Evolutionary conservation across 2,113 vertebrate species (phyloP), one percentile per base, ranked within the genome.

Genomic region (Tautogolabrus adspersus): DNA sequence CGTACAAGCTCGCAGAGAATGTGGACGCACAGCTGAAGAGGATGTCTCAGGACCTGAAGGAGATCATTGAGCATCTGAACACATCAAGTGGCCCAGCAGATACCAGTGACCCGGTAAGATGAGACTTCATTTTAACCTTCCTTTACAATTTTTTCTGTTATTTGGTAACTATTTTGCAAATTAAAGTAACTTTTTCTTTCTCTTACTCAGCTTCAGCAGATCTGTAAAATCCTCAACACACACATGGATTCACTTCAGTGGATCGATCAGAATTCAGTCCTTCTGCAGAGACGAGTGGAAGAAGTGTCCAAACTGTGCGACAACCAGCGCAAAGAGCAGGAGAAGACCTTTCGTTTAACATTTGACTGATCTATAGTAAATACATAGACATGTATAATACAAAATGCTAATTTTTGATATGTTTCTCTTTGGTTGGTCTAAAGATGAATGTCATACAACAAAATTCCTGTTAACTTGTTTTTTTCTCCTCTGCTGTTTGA

Each of bases 241-340:
- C 98, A 99, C 91, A 98, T 99, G 97, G 97, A 98, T 89, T 99
- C 98, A 0, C 90, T 99, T 73, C 98, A 99, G 90, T 98, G 98
- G 98, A 94, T 99, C 0, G 97, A 99, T 66, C 97, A 99, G 90
- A 98, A 97, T 82, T 97, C 97, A 9, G 96, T 96, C 93, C 90
- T 98, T 44, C 92, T 99, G 70, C 97, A 99, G 93, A 95, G 97
- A 44, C 95, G 96, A 73, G 97, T 99, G 49, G 97, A 99, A 74
- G 97, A 99, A 70, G 97, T 97, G 75, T 96, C 96, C 42, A 97
- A 96, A 44, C 86, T 96, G 57, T 99, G 96, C 0, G 97, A 99
- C 86, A 96, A 92, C 22, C 96, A 97, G 3, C 96, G 96, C 72
- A 99, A 97, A 82, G 98, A 99, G 82, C 97, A 99, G 72, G 98